Evolutionary conservation across 2,113 vertebrate genomes (phyloP).

Genomic region (Lontra canadensis): DNA sequence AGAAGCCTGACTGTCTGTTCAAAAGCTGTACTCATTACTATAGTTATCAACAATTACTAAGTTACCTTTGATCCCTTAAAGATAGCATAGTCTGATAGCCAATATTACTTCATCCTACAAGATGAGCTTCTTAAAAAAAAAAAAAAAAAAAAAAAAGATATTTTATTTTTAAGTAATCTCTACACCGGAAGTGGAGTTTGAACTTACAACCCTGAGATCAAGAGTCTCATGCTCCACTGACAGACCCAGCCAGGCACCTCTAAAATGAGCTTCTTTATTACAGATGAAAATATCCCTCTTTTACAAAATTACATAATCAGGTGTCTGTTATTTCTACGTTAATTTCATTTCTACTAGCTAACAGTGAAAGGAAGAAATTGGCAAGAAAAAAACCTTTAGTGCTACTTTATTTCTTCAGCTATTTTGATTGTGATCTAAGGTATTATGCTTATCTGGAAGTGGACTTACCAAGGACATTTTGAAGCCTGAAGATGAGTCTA

Average conservation of each 20-base stretch:
- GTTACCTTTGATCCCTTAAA: neutral
- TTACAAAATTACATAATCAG: neutral
- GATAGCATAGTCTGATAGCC: neutral
- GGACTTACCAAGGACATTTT: neutral
- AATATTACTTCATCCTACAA: neutral
- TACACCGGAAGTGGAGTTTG: neutral
- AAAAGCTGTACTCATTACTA: neutral
- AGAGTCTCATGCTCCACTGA: neutral
- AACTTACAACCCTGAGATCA: neutral
- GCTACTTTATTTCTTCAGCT: neutral
- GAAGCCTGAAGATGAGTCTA: neutral
- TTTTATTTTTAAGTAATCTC: neutral
- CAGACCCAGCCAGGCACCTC: too few relatives aligned
- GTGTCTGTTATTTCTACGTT: neutral
- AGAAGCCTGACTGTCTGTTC: neutral
- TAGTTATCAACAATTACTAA: neutral
- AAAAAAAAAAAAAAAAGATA: neutral
- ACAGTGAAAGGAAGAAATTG: neutral
- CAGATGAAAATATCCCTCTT: constrained; percentile 9
- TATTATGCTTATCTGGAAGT: neutral
- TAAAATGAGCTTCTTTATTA: neutral
- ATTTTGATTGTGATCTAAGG: neutral
- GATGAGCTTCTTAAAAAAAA: neutral
- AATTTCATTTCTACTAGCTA: neutral
- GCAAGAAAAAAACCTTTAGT: neutral